phyloP scores from a whole-genome alignment of 2,113 vertebrate species.

The Dissostichus mawsoni region DNA sequence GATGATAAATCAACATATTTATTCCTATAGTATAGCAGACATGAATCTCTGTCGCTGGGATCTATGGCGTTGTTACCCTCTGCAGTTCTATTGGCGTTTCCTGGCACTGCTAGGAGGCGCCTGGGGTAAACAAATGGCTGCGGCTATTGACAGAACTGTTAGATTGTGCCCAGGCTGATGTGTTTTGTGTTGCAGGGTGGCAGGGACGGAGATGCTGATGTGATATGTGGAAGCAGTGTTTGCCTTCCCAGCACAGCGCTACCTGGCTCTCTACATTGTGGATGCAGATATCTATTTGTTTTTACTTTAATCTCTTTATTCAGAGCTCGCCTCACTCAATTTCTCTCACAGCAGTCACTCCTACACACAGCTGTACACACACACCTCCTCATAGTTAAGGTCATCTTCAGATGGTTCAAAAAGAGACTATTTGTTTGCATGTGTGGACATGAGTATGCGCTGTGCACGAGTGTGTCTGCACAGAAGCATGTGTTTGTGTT shows the following conservation, averaged over 20 bases:
- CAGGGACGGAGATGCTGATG: slow-evolving; percentile 51
- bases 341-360: slow-evolving; percentile 1
- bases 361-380: neutral
- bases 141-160: slow-evolving; percentile 57
- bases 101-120: slow-evolving; percentile 26
- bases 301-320: slow-evolving; percentile 14
- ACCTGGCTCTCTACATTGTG: slow-evolving; percentile 23
- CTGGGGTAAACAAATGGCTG: slow-evolving; percentile 42
- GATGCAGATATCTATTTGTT: slow-evolving; percentile 18
- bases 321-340: neutral
- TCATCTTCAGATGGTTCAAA: slow-evolving; percentile 5
- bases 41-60: slow-evolving; percentile 56
- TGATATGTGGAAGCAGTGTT: slow-evolving; percentile 55
- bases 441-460: slow-evolving; percentile 24
- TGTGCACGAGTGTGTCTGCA: neutral
- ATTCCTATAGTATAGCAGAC: slow-evolving; percentile 48
- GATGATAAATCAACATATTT: slow-evolving; percentile 54
- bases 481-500: slow-evolving; percentile 32
- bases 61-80: slow-evolving; percentile 30
- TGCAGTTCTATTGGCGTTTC: slow-evolving; percentile 27
- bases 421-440: slow-evolving; percentile 1
- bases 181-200: slow-evolving; percentile 36
- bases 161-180: slow-evolving; percentile 35
- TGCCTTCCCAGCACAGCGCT: slow-evolving; percentile 21
- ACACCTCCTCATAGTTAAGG: neutral